These are phyloP conservation scores for Coremacera marginata DNA, from an alignment of 2,888 invertebrate species.

Conservation along the genomic window DNA sequence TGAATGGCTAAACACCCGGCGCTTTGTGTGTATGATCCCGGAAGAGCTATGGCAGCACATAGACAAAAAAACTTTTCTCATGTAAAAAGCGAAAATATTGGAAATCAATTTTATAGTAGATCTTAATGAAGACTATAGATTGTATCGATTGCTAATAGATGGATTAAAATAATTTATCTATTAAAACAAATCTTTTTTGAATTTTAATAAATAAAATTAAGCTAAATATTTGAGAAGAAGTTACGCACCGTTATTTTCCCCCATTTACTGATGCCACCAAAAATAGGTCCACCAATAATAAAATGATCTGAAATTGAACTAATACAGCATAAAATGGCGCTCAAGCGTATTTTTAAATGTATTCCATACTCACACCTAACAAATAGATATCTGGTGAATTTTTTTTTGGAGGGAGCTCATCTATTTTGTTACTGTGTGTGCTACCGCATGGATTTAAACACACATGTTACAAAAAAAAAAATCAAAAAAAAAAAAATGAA, in stretches of 20 bases:
- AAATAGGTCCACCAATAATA: conserved; percentile 10
- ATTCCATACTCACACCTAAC: neutral
- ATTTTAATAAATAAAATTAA: too few relatives aligned
- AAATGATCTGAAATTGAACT: neutral
- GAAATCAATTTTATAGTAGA: neutral
- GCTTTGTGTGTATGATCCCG: neutral
- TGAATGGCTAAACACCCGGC: conserved; percentile 45
- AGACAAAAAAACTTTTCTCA: neutral
- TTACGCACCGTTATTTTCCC: too few relatives aligned
- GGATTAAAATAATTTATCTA: neutral
- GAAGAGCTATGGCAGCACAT: neutral
- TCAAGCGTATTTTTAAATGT: neutral
- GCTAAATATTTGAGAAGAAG: too few relatives aligned
- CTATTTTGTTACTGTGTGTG: conserved; percentile 4
- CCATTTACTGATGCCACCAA: conserved; percentile 22
- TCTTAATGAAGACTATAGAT: neutral
- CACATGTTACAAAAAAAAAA: neutral
- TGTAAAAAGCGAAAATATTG: neutral
- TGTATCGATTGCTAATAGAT: neutral
- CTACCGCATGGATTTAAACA: conserved; percentile 27
- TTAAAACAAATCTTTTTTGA: too few relatives aligned
- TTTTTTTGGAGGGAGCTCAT: too few relatives aligned
- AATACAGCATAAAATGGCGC: conserved; percentile 31
- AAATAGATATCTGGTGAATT: neutral
- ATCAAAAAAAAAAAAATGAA: neutral